Evolutionary conservation across 1,140 invertebrate genomes (phyloP), one percentile per base, ranked within the genome.

Genomic region (Anoplophora glabripennis): DNA sequence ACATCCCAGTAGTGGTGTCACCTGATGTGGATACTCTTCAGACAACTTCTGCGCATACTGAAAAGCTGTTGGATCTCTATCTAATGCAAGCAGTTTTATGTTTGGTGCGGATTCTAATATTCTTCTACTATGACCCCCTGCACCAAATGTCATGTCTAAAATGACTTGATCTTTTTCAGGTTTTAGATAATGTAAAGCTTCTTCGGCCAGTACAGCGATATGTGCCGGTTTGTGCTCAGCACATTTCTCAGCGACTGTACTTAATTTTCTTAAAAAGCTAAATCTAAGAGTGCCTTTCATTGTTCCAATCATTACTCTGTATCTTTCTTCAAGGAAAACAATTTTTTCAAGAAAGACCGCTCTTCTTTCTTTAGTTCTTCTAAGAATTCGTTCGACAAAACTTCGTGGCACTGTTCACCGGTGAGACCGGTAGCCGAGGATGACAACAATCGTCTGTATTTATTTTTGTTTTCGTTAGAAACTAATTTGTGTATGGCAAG

Each of bases 101-200:
- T 79, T 70, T 7, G 80, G 76, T 36, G 76, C 69, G 33, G 71
- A 59, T 67, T 85, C 71, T 53, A 92, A 74, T 59, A 92, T 78
- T 75, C 72, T 67, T 66, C 77, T 76, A 62, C 88, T 83, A 75
- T 97, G 94, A n/a, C 94, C 94, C 18, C 95, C 95, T 53, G 87
- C 88, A 40, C 95, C 94, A 83, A 96, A 97, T 21, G 95, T 98
- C 90, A 94, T 93, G 70, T 95, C 93, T 48, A 76, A 52, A 44
- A 95, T 79, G 55, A 87, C 72, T 62, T 89, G 81, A 55, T 82
- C 76, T 38, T 83, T 75, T 54, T 75, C 66, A 1, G 86, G 84
- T 52, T 87, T 80, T 21, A 92, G 72, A 68, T 85, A 85, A 53
- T 86, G 72, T 53, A 92, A 67, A 0, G 89, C 85, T 77, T 90